phyloP scores from a whole-genome alignment of 2,888 invertebrate genomes.

The Cerceris ruficornis region DNA sequence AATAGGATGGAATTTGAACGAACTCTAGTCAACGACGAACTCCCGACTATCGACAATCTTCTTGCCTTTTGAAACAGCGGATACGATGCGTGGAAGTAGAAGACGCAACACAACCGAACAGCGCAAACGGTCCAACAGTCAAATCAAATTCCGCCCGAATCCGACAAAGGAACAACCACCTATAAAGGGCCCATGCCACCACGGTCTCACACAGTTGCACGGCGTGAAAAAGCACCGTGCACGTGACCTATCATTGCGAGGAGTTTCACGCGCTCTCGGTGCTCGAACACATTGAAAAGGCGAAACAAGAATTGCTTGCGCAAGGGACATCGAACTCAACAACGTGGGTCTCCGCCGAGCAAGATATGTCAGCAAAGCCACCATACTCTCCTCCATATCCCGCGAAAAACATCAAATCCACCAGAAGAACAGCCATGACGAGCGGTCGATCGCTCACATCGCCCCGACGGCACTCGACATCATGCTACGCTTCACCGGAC shows the following conservation, averaged over 20 bases:
- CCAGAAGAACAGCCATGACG: no score
- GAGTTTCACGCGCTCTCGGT: background rate
- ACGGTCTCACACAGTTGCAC: no score
- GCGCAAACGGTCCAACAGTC: no score
- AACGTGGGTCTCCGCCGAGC: background rate
- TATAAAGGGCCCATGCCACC: no score
- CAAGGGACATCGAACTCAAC: background rate
- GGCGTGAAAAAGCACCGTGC: background rate
- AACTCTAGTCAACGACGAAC: background rate
- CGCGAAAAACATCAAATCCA: no score
- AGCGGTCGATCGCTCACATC: no score
- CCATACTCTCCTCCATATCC: constrained; percentile 16
- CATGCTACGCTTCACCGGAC: no score
- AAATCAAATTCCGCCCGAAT: no score
- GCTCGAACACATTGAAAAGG: background rate
- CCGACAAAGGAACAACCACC: no score
- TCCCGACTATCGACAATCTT: background rate
- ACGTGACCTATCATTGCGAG: constrained; percentile 1
- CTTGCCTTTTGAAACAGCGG: background rate
- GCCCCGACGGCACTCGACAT: no score
- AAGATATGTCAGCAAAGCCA: background rate
- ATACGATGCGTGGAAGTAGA: background rate
- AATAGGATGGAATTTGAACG: background rate
- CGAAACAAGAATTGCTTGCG: background rate
- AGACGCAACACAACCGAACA: no score